Conservation (phyloP, 2,113 vertebrate genomes). For the Monopterus albus region DNA sequence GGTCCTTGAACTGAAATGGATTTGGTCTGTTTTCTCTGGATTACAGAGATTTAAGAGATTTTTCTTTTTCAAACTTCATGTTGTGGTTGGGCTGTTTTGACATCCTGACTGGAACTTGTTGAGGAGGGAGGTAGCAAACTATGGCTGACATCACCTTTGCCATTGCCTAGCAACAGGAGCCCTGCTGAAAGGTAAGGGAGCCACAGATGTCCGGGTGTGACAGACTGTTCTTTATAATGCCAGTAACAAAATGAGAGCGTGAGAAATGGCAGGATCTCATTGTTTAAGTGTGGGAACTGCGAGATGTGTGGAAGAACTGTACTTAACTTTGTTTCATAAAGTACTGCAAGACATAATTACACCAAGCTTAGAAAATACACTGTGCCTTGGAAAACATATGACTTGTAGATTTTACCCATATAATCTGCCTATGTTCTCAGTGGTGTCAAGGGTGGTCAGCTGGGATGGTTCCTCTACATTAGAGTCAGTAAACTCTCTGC, state of each 20-base stretch:
- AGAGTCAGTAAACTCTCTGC: too few species aligned
- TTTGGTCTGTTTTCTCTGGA: neutral
- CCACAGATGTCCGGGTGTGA: neutral
- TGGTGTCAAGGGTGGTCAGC: neutral
- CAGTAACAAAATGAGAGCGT: neutral
- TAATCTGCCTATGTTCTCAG: neutral
- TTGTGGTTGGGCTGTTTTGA: constrained; percentile 7
- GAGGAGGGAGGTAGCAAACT: constrained; percentile 6
- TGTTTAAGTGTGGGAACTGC: neutral
- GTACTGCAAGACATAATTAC: constrained; percentile 33
- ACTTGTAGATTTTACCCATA: neutral
- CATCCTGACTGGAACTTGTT: neutral
- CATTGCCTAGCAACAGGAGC: constrained; percentile 33
- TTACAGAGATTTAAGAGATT: neutral
- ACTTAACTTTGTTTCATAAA: neutral
- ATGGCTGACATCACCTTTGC: constrained; percentile 34
- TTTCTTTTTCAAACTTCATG: neutral
- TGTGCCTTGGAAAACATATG: neutral
- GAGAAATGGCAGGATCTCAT: constrained; percentile 13
- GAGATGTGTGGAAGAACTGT: neutral
- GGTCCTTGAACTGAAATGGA: neutral
- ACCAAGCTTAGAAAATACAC: constrained; percentile 16
- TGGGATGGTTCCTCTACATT: too few species aligned
- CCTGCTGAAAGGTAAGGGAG: constrained; percentile 48
- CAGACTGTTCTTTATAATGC: neutral